phyloP scores from a whole-genome alignment of 2,797 vertebrate species.

The Lepilemur ruficaudatus region DNA sequence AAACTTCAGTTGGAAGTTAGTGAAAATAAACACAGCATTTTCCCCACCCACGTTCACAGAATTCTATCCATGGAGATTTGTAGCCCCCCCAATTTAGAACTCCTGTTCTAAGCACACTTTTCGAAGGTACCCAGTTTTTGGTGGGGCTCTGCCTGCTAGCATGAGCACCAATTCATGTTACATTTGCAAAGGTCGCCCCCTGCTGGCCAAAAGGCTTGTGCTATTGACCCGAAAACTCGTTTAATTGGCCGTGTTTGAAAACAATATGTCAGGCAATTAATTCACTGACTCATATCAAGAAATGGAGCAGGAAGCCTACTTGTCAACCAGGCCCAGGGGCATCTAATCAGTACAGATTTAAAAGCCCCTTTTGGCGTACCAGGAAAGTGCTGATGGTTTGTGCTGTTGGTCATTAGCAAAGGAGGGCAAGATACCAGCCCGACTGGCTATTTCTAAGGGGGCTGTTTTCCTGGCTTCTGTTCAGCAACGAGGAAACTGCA shows the following conservation, averaged over 20 bases:
- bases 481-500: neutral
- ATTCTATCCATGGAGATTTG: neutral
- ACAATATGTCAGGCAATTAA: conserved; percentile 26
- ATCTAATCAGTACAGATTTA: conserved; percentile 48
- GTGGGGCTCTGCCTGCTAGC: neutral
- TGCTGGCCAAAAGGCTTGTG: conserved; percentile 23
- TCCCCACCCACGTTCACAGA: neutral
- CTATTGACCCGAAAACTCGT: neutral
- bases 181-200: conserved; percentile 43
- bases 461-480: neutral
- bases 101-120: neutral
- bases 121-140: neutral
- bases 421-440: neutral
- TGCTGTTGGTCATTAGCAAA: conserved; percentile 14
- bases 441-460: neutral
- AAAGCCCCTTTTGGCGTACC: neutral
- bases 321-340: neutral
- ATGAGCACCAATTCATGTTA: neutral
- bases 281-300: conserved; percentile 23
- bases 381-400: neutral
- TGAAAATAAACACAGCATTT: neutral
- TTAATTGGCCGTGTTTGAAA: conserved; percentile 7
- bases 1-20: neutral
- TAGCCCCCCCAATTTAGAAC: neutral
- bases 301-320: neutral